Evolutionary conservation across 1,140 invertebrate species (phyloP).

Genomic region (Cataglyphis hispanica): DNA sequence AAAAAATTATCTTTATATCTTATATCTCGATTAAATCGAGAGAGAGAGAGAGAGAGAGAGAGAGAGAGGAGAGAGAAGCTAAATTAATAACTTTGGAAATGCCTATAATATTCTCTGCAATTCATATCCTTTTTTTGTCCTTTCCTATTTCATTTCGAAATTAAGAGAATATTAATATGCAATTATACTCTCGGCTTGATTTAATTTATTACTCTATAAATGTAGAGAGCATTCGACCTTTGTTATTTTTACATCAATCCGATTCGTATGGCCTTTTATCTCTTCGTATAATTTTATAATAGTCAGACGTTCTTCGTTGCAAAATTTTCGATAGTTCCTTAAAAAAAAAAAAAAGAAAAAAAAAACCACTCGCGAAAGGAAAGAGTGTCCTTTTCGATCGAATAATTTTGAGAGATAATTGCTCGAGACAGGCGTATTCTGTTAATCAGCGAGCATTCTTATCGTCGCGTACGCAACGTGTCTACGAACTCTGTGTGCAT

Average conservation of each 20-base stretch:
- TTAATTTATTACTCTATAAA: neutral
- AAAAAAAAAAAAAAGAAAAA: too few relatives aligned
- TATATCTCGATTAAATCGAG: neutral
- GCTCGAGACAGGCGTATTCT: conserved; percentile 15
- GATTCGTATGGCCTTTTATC: neutral
- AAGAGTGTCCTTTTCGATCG: neutral
- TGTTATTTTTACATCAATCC: neutral
- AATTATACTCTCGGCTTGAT: neutral
- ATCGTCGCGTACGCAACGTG: conserved; percentile 68
- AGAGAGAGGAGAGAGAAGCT: too few relatives aligned
- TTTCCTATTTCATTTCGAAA: neutral
- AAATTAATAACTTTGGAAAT: neutral
- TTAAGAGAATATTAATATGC: neutral
- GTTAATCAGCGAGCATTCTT: conserved; percentile 5
- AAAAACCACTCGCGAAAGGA: neutral
- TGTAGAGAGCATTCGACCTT: neutral
- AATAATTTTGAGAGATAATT: conserved; percentile 5
- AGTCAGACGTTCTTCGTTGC: neutral
- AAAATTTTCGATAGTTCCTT: conserved; percentile 1
- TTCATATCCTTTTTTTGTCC: neutral
- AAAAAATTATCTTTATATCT: conserved; percentile 5
- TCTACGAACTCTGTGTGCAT: conserved; percentile 74
- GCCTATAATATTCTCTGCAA: neutral
- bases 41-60: neutral
- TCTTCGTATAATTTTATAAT: neutral